phyloP scores from a whole-genome alignment of 2,113 vertebrate species.

The Antechinus stuartii region DNA sequence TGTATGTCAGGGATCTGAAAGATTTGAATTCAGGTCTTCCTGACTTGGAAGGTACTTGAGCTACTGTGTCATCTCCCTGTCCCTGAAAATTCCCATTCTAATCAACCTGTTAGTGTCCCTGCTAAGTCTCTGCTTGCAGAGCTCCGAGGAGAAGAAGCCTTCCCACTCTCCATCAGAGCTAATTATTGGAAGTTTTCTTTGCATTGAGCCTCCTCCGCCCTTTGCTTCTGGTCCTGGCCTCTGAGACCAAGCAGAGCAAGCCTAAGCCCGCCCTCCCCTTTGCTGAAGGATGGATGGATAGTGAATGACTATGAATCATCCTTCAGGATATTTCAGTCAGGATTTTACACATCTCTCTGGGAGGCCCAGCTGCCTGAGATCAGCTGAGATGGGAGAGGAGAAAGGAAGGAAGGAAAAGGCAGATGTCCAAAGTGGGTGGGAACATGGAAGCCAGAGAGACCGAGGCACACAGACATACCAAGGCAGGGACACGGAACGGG shows the following conservation, averaged over 20 bases:
- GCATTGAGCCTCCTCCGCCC: neutral
- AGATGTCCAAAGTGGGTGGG: neutral
- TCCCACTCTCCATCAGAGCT: neutral
- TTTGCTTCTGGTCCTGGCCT: neutral
- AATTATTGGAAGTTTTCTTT: neutral
- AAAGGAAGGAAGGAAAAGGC: neutral
- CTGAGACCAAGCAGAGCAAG: neutral
- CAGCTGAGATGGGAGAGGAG: neutral
- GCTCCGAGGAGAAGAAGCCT: neutral
- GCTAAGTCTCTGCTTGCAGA: neutral
- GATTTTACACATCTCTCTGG: conserved; percentile 18
- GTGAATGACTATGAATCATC: conserved; percentile 49
- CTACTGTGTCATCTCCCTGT: too few relatives aligned
- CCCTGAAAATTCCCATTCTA: neutral
- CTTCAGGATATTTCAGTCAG: conserved; percentile 37
- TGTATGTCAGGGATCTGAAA: too few relatives aligned
- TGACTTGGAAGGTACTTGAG: too few relatives aligned
- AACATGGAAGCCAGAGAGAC: neutral
- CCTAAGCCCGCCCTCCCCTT: neutral
- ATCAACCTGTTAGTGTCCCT: neutral
- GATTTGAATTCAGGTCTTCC: too few relatives aligned
- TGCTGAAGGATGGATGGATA: neutral
- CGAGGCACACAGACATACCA: neutral
- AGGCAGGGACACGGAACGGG: neutral
- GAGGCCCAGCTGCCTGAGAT: neutral